Evolutionary conservation across 2,113 vertebrate species (phyloP), one percentile per base, ranked within the genome.

Genomic region (Dipodomys ordii): DNA sequence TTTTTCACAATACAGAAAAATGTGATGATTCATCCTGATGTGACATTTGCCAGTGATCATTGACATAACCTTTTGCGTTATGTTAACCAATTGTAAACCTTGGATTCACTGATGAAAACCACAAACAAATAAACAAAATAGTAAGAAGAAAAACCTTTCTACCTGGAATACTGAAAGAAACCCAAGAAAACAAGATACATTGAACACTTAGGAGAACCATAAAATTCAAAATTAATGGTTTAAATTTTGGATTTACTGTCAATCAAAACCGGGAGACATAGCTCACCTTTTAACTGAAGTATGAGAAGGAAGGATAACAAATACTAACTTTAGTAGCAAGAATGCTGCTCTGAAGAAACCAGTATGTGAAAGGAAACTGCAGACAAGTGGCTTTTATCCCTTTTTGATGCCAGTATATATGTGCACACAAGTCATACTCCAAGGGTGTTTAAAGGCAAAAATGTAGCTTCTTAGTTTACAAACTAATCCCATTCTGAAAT

Each of bases 211-310:
- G 3, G 6, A 20, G 16, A 53, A 23, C 7, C 79, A 53, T 72
- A 88, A 95, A 96, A 92, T 87, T 90, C 28, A 78, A 82, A 94
- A 30, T n/a, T 71, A 81, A 64, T 15, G 2, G 35, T 25, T 13
- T 23, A 30, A 20, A 4, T 88, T 39, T 93, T 49, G 46, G 46
- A n/a, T 79, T 95, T 86, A 74, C 73, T 20, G 22, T 87, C 93
- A 60, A 72, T 53, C 53, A 1, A 9, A n/a, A 92, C 78, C n/a
- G 57, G 6, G 18, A 19, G 2, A 32, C 39, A 39, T 39, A 39
- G 39, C 39, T 39, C 39, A 39, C 39, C 39, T 39, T 39, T 39
- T 39, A 39, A 39, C 10, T 2, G 27, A 1, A 60, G 27, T n/a
- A 1, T 3, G 10, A 84, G 67, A 62, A 49, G 20, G 1, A 25